Evolutionary conservation across 1,140 invertebrate species (phyloP).

Genomic region (Tetramorium simillimum): DNA sequence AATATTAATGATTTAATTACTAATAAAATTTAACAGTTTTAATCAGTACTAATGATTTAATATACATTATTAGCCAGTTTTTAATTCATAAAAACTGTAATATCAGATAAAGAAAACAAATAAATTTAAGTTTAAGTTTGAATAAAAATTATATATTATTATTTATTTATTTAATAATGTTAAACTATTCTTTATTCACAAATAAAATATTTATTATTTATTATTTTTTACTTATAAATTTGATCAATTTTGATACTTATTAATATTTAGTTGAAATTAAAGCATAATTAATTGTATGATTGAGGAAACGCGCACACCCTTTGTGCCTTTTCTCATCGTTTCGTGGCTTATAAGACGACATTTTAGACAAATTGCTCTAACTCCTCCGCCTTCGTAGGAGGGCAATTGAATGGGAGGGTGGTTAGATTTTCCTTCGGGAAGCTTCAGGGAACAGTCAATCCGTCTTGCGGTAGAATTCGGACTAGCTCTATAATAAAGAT

Average conservation of each 20-base stretch:
- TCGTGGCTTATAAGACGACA: not conserved
- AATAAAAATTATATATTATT: not conserved
- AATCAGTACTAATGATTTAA: not conserved
- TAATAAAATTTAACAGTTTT: not conserved
- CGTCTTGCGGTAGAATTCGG: not conserved
- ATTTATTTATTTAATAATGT: not conserved
- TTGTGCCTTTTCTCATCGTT: not conserved
- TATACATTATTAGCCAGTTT: not conserved
- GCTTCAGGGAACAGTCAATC: not conserved
- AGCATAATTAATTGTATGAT: not conserved
- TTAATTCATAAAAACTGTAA: not conserved
- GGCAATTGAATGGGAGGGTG: conserved; percentile 32
- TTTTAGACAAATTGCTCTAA: conserved; percentile 40
- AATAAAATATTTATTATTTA: not conserved
- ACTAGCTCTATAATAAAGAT: conserved; percentile 47
- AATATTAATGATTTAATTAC: not conserved
- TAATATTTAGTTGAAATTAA: not conserved
- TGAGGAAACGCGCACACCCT: not conserved
- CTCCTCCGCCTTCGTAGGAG: conserved; percentile 7
- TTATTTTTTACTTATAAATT: conserved; percentile 1
- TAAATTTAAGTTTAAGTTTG: not conserved
- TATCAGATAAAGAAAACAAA: not conserved
- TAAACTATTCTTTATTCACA: not conserved
- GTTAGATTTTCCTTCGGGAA: conserved; percentile 25
- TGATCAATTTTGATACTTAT: not conserved